phyloP scores from a whole-genome alignment of 2,888 invertebrate species.

The Luperina nickerlii region DNA sequence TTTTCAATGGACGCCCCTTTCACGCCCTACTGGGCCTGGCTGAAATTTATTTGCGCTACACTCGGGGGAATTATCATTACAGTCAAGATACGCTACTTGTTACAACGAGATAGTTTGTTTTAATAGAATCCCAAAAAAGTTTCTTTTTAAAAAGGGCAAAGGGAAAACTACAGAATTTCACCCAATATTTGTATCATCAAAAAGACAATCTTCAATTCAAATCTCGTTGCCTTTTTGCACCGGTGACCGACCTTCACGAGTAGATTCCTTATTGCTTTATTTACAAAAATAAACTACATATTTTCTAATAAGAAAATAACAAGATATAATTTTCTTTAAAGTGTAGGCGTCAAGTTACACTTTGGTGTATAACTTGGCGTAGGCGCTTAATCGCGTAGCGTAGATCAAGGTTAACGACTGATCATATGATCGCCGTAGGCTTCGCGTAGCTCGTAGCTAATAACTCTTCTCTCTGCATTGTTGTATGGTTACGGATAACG shows the following conservation, averaged over 20 bases:
- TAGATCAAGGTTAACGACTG: slow-evolving; percentile 32
- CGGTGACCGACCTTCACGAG: too few species aligned
- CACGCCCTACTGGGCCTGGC: slow-evolving; percentile 49
- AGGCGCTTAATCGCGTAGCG: slow-evolving; percentile 39
- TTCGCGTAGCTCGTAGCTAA: slow-evolving; percentile 42
- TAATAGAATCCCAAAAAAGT: neutral
- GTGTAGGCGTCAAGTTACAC: neutral
- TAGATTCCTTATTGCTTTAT: neutral
- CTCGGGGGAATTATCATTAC: slow-evolving; percentile 56
- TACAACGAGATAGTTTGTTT: slow-evolving; percentile 25
- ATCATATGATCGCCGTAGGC: slow-evolving; percentile 33
- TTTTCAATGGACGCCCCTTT: slow-evolving; percentile 56
- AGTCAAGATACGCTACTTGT: slow-evolving; percentile 9
- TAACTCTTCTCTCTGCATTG: neutral
- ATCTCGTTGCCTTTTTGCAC: neutral
- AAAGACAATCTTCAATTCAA: neutral
- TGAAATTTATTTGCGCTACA: slow-evolving; percentile 58
- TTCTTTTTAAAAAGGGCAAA: too few species aligned
- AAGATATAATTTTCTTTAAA: slow-evolving; percentile 19
- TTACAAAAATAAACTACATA: neutral
- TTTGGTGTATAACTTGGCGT: slow-evolving; percentile 28
- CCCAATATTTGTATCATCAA: neutral
- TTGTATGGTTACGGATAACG: neutral
- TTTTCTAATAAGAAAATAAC: neutral
- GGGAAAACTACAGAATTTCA: neutral